Conservation (phyloP, 2,113 vertebrate genomes). For the Rutilus rutilus region DNA sequence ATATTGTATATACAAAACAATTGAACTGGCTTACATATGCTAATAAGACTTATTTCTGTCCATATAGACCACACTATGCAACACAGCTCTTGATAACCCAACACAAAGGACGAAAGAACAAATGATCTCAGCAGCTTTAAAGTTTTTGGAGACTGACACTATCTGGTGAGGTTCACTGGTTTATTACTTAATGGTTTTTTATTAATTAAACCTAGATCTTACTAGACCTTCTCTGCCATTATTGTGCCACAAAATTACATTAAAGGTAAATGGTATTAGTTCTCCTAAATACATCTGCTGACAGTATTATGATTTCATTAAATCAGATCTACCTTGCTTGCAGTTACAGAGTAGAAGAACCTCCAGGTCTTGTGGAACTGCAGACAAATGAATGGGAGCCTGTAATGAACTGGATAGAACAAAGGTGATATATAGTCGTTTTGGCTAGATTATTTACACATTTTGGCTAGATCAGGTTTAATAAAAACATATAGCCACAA, state of each 20-base stretch:
- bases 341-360: constrained; percentile 96
- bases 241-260: not conserved
- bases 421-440: constrained; percentile 76
- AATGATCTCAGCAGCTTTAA: constrained; percentile 86
- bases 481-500: not conserved
- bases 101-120: constrained; percentile 84
- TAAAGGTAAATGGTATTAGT: not conserved
- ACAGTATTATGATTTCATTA: not conserved
- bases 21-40: not conserved
- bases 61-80: constrained; percentile 90
- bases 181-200: not conserved
- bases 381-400: constrained; percentile 97
- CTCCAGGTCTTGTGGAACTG: constrained; percentile 87
- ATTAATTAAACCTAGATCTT: not conserved
- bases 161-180: constrained; percentile 80
- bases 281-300: not conserved
- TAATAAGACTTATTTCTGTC: constrained; percentile 23
- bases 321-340: constrained; percentile 20
- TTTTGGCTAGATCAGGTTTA: not conserved
- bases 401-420: constrained; percentile 87
- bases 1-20: not conserved
- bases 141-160: constrained; percentile 95
- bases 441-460: not conserved
- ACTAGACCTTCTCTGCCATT: not conserved
- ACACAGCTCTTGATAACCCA: constrained; percentile 95